A percentile compares a stretch with the other conserved stretches of the same genome.
Conservation (phyloP, 1,140 invertebrate species). For the Tigriopus japonicus region DNA sequence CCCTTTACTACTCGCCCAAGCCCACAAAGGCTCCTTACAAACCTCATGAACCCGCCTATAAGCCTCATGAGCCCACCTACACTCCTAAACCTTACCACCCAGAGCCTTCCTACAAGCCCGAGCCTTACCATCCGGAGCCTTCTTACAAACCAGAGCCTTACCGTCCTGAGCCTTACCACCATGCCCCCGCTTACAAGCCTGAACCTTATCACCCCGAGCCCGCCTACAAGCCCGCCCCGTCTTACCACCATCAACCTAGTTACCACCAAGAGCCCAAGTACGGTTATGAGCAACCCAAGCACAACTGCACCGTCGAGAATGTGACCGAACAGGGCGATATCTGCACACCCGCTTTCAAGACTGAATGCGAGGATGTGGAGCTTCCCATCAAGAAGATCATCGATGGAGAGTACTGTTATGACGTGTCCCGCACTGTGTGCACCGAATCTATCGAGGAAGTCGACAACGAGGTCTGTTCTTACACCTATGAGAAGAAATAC, state of each 20-base stretch:
- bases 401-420: constrained; percentile 2
- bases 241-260: neutral
- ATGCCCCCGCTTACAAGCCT: no score
- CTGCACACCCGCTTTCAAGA: constrained; percentile 9
- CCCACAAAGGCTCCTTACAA: no score
- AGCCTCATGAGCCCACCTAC: no score
- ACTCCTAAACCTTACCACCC: no score
- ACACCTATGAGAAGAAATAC: constrained; percentile 2
- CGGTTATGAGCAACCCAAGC: constrained; percentile 11
- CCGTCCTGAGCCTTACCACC: no score
- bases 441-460: constrained; percentile 9
- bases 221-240: constrained; percentile 1
- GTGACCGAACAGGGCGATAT: constrained; percentile 1
- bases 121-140: no score
- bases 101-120: no score
- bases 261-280: neutral
- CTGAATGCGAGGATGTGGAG: constrained; percentile 2
- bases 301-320: constrained; percentile 9
- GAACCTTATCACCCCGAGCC: neutral
- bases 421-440: neutral
- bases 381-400: constrained; percentile 1
- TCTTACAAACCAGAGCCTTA: no score
- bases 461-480: constrained; percentile 8
- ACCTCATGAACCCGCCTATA: no score
- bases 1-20: no score